Evolutionary conservation across 2,888 invertebrate species (phyloP), one percentile per base, ranked within the genome.

Genomic region (Volucella inflata): DNA sequence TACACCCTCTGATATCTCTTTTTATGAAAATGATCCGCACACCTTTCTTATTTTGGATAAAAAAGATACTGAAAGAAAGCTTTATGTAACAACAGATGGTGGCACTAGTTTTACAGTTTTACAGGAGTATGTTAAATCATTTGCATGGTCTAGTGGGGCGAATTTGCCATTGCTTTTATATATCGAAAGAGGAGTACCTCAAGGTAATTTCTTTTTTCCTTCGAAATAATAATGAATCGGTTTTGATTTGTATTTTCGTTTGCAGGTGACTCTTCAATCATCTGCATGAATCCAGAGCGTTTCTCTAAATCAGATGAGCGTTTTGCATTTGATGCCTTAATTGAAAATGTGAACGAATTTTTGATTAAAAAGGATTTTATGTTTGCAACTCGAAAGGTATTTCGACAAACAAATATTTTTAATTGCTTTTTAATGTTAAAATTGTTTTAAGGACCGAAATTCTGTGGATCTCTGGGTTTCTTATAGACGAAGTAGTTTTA

Each of bases 351-450:
- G 1, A 95, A 95, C 89, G 97, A 97, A 90, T 97, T 98, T 91
- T 95, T 96, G 90, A 94, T 97, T 42, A 95, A 95, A 89, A 96
- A 95, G 14, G 96, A 97, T 89, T 98, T 95, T 91, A 95, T 97
- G 94, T 97, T 98, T 92, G 97, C 95, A 0, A 96, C 96, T 0
- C 95, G 94, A 89, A 94, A 94, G 90, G 92, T 87, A 62, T 62
- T 38, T 11, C 30, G 1, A 6, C 6, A 1, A 30, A 30, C 30
- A 30, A 48, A 21, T 46, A 50, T 38, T 2, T 59, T 3, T 0
- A n/a, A 30, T 11, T 17, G 9, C 55, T 1, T 8, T 51, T 38
- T 51, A 38, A 9, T 40, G 21, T 14, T 21, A 3, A 50, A 21
- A 30, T 36, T 53, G 17, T 38, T 60, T 57, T 11, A 16, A 87